Evolutionary conservation across 2,113 vertebrate genomes (phyloP), one percentile per base, ranked within the genome.

Genomic region (Irena cyanogastra): DNA sequence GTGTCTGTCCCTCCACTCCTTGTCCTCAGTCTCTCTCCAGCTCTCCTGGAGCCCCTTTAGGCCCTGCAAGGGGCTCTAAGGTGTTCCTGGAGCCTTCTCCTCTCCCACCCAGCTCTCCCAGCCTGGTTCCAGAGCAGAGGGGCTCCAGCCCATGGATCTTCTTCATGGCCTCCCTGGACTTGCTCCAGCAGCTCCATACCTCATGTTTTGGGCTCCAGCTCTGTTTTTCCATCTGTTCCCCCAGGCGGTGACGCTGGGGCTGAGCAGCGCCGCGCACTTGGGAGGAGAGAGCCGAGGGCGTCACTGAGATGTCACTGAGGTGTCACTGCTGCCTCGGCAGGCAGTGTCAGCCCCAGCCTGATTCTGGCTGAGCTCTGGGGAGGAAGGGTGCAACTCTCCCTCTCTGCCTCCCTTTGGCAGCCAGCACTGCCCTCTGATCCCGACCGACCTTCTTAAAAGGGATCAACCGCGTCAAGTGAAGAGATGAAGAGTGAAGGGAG

Each of bases 371-470:
- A 74, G 87, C 77, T 82, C 59, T 66, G n/a, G 1, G 8, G 42
- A 19, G 77, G 69, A 64, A 80, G 59, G 77, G 39, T 41, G 60
- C 69, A 50, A 3, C 65, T 85, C 42, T 90, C 78, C 76, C 89
- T 63, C 39, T 19, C 74, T 78, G 47, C 16, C 71, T 54, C 50
- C 0, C 56, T 89, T 3, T 49, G 49, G 53, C 72, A 91, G 80
- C 54, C 81, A 66, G 72, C 20, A 1, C 37, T 22, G 0, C 72
- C 91, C 94, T 85, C 2, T 41, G 90, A 89, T 94, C 87, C 84
- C 10, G 0, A 1, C 82, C 93, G 96, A 97, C 97, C 96, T 96
- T n/a, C 95, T 97, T 96, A 97, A 97, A 96, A 97, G 96, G 97
- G 97, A 97, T 97, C 97, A 91, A 66, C n/a, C 0, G 8, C 3